These are phyloP conservation scores for Porites evermanni DNA, from an alignment of 92 coral and sea anemone species.

Conservation along the genomic window DNA sequence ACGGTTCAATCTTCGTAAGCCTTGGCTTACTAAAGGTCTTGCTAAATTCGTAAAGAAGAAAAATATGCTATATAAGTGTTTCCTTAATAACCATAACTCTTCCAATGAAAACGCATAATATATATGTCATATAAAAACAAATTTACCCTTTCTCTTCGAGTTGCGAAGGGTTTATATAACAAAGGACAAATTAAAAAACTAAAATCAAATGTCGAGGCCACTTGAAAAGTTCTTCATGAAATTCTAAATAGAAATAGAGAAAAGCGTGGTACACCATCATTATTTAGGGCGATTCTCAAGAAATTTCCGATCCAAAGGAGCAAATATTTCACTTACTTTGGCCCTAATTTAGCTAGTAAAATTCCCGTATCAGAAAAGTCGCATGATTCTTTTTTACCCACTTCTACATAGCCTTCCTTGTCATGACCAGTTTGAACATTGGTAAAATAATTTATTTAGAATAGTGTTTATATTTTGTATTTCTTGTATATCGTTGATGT, in stretches of 20 bases:
- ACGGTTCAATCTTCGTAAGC: background rate
- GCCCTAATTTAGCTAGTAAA: slow-evolving; percentile 9
- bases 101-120: slow-evolving; percentile 1
- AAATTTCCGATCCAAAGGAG: slow-evolving; percentile 5
- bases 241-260: background rate
- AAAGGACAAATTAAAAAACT: background rate
- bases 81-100: slow-evolving; percentile 27
- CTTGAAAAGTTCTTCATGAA: slow-evolving; percentile 17
- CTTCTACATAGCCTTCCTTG: no score
- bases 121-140: background rate
- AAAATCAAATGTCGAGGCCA: slow-evolving; percentile 16
- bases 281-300: slow-evolving; percentile 18
- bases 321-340: background rate
- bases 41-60: no score
- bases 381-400: background rate
- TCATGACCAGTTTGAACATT: no score
- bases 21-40: no score
- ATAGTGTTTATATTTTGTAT: no score
- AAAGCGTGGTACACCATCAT: background rate
- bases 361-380: slow-evolving; percentile 3
- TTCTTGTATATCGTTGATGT: no score
- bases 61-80: slow-evolving; percentile 1
- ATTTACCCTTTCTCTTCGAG: background rate
- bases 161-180: slow-evolving; percentile 4
- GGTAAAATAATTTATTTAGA: no score